Conservation (phyloP, 2,888 invertebrate species). For the Limnephilus auricula region DNA sequence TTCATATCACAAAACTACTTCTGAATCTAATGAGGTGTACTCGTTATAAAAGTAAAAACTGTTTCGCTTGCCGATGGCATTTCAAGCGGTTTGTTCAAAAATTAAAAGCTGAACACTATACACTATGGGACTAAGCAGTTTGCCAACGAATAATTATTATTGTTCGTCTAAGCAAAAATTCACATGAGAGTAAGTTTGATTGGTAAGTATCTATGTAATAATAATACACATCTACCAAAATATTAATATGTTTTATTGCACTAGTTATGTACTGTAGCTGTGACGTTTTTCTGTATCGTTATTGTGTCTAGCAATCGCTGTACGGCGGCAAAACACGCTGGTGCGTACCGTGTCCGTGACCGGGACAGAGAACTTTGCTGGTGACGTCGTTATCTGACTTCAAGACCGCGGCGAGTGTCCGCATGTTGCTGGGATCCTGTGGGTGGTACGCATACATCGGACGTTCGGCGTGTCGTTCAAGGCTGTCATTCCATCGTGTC, state of each 20-base stretch:
- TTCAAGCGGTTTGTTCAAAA: neutral
- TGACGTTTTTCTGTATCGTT: conserved; percentile 64
- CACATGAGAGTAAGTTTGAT: neutral
- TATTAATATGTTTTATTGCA: conserved; percentile 11
- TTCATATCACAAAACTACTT: neutral
- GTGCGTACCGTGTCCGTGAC: conserved; percentile 76
- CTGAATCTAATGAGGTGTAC: neutral
- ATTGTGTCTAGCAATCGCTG: conserved; percentile 77
- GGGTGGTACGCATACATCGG: conserved; percentile 75
- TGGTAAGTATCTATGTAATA: neutral
- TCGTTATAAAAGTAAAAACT: neutral
- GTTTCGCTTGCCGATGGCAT: neutral
- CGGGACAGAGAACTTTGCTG: conserved; percentile 70
- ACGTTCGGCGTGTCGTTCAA: conserved; percentile 77
- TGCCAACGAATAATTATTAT: neutral
- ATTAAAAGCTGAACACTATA: neutral
- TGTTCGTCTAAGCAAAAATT: neutral
- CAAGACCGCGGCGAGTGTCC: conserved; percentile 86
- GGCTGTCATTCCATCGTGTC: conserved; percentile 77
- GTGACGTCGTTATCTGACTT: conserved; percentile 89
- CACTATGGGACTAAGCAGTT: neutral
- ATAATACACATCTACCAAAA: neutral
- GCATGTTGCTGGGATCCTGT: conserved; percentile 78
- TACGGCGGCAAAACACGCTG: conserved; percentile 79
- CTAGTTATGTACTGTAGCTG: neutral